Evolutionary conservation across 2,113 vertebrate species (phyloP).

Genomic region (Dipodomys ordii): DNA sequence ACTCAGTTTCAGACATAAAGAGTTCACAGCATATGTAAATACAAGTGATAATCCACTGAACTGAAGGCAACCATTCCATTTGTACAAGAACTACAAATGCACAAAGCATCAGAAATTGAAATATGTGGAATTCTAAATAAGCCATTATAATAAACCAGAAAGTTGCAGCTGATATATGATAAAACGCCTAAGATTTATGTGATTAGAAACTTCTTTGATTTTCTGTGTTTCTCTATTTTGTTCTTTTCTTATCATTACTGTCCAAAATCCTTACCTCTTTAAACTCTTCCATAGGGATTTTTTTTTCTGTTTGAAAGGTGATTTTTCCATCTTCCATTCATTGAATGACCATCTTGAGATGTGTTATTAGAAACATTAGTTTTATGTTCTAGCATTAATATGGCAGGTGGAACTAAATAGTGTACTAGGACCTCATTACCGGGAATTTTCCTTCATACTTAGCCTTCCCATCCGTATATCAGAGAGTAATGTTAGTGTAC

Average conservation of each 20-base stretch:
- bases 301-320: constrained; percentile 95
- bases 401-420: constrained; percentile 96
- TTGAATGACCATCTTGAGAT: constrained; percentile 98
- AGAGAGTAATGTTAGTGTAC: constrained; percentile 97
- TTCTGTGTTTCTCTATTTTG: constrained; percentile 93
- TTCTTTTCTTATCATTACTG: constrained; percentile 88
- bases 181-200: constrained; percentile 98
- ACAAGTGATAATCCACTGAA: constrained; percentile 98
- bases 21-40: constrained; percentile 98
- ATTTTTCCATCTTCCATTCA: constrained; percentile 99
- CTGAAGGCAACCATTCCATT: constrained; percentile 92
- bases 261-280: constrained; percentile 94
- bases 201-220: constrained; percentile 95
- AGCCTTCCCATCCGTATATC: constrained; percentile 99
- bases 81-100: constrained; percentile 97
- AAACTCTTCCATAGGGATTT: constrained; percentile 98
- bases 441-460: constrained; percentile 99
- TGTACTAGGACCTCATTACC: constrained; percentile 99
- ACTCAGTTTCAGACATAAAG: constrained; percentile 99
- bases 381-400: constrained; percentile 98
- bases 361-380: constrained; percentile 99
- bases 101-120: constrained; percentile 95
- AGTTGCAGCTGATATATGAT: constrained; percentile 98
- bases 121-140: constrained; percentile 87
- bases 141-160: constrained; percentile 99